Base-by-base conservation (phyloP, 2,888 invertebrate genomes). In the Eucera pruinosa region DNA sequence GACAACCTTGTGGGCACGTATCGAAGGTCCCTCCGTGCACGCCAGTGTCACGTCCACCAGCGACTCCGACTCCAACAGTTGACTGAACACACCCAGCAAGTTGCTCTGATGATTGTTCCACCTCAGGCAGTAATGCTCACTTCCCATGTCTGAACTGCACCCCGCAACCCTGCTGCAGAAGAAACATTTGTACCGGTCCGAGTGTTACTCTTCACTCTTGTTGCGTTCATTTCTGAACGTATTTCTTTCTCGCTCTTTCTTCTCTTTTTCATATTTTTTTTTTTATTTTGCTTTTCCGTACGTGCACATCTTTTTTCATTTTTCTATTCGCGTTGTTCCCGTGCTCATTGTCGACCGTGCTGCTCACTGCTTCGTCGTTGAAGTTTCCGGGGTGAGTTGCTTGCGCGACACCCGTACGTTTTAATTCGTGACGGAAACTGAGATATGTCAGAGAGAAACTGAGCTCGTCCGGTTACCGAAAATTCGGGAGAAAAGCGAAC, bases 21-120 rank as follows among this genome's bases (percentile, higher is more conserved):
- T 97, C 93, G 97, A 97, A 94, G 97, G 96, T 94, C 98, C 98
- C 95, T 97, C 97, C 94, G 97, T 97, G 95, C 97, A 97, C 95
- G 97, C 97, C 94, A 98, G 96, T 93, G 97, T 98, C 94, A 97
- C 97, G 96, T 98, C 97, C 93, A 98, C 97, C 94, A 98, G 95
- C 94, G 97, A 97, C 94, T 97, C 97, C 96, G 97, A 97, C 95
- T 97, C 97, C 93, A 97, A 95, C 94, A 98, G 96, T 95, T 97
- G 97, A 95, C 97, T 97, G 95, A 98, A 98, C 94, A 97, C 97
- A 94, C 97, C 97, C 95, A 98, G 96, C 95, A 98, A 96, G 96
- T 98, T 98, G 95, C 97, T 97, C 96, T 97, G 97, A 97, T 98
- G 97, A 97, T 98, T 97, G 96, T 97, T 98, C 97, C 97, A 98